Evolutionary conservation across 2,797 vertebrate genomes (phyloP), one percentile per base, ranked within the genome.

Genomic region (Enteromius treurensis): DNA sequence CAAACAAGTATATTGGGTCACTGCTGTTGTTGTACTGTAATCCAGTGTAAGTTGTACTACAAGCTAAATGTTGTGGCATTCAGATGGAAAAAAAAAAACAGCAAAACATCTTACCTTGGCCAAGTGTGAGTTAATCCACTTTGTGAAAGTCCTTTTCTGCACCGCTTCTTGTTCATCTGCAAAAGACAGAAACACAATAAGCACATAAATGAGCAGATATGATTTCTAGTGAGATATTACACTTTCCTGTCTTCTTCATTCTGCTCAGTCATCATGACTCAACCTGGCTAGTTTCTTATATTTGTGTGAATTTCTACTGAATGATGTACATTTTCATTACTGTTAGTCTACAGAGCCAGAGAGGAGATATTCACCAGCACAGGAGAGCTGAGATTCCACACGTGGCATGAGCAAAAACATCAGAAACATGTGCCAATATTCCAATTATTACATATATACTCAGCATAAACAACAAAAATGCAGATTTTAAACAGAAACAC

Each of bases 61-160:
- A 19, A 42, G 34, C 51, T 23, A 58, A 58, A 60, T 14, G 0
- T 23, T 58, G 32, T 7, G 32, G 34, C 3, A 15, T 58, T 37
- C n/a, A 14, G 42, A 19, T 78, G 3, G 1, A 5, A n/a, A 45
- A 42, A 34, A 49, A 4, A 42, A 55, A 13, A 21, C 5, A 21
- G 15, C 17, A 29, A 77, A 47, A 65, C 42, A 78, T 78, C 80
- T 93, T 96, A 98, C 97, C 96, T 99, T 98, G 74, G 96, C 96
- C 90, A 99, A 90, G 90, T 99, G 97, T 90, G 97, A 98, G 90
- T 99, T 99, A 92, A 99, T 99, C 98, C 98, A 99, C 94, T 99
- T 99, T 45, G 98, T 99, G 91, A 99, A 99, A 79, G 98, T 99
- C 88, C 98, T 95, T 92, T 99, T 99, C 92, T 99, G 98, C 82